phyloP scores from a whole-genome alignment of 30 jellyfish, hydroid and myxozoan species.

The Turritopsis dohrnii region DNA sequence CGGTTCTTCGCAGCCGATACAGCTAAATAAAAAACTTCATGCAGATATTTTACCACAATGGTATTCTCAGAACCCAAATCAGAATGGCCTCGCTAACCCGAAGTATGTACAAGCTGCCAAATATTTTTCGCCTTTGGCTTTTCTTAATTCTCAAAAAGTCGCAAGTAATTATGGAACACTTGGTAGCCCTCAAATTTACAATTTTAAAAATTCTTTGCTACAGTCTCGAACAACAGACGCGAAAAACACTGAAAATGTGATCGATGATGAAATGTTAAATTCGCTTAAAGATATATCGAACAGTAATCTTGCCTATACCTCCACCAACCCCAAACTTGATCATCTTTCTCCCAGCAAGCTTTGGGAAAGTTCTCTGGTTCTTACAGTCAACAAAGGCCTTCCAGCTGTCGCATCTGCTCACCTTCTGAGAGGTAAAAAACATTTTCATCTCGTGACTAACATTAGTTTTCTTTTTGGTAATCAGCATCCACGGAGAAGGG shows the following conservation, averaged over 20 bases:
- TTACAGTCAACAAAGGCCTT: constrained; percentile 14
- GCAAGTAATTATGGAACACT: constrained; percentile 14
- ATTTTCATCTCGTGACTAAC: no score
- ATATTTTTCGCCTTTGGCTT: neutral
- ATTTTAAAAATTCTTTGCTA: neutral
- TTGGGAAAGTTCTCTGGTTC: constrained; percentile 21
- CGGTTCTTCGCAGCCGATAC: neutral
- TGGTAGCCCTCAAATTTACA: constrained; percentile 36
- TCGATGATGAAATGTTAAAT: constrained; percentile 19
- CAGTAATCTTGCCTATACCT: neutral
- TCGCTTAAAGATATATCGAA: constrained; percentile 15
- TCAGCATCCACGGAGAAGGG: no score
- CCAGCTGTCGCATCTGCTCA: constrained; percentile 15
- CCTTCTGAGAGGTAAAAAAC: neutral
- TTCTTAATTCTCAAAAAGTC: neutral
- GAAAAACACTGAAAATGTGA: neutral
- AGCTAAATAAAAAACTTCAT: neutral
- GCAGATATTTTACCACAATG: neutral
- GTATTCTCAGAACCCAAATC: neutral
- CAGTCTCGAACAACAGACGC: constrained; percentile 18
- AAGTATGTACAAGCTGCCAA: neutral
- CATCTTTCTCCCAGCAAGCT: constrained; percentile 18
- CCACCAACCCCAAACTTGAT: constrained; percentile 13
- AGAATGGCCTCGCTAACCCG: neutral
- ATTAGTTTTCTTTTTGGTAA: no score